Conservation (phyloP, 2,888 invertebrate genomes). For the Ommatoiulus sabulosus region DNA sequence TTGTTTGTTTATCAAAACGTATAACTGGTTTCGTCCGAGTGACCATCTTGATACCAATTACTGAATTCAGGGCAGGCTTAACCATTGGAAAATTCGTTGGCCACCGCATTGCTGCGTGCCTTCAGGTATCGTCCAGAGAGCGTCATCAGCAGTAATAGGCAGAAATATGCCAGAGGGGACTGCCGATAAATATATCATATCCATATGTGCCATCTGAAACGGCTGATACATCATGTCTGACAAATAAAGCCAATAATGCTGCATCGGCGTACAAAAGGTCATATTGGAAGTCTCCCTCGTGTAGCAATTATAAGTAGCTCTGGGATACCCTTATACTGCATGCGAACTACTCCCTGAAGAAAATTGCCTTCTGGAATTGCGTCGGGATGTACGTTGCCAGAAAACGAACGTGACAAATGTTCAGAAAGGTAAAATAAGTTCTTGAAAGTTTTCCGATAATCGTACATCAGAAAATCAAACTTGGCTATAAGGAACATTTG, state of each 20-base stretch:
- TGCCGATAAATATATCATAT: background rate
- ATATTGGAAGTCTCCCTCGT: slow-evolving; percentile 28
- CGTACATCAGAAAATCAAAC: too few relatives aligned
- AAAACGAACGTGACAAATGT: background rate
- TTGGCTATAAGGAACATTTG: too few relatives aligned
- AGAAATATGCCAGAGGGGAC: slow-evolving; percentile 38
- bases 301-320: slow-evolving; percentile 5
- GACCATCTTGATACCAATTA: background rate
- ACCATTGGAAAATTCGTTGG: background rate
- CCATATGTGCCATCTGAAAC: background rate
- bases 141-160: slow-evolving; percentile 18
- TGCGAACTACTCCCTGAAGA: slow-evolving; percentile 33
- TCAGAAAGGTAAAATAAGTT: background rate
- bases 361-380: background rate
- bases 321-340: background rate
- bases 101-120: background rate
- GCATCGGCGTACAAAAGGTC: slow-evolving; percentile 25
- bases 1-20: background rate
- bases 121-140: background rate
- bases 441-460: background rate
- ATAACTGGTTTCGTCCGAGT: background rate
- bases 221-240: slow-evolving; percentile 38
- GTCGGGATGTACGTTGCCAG: background rate
- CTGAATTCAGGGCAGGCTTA: background rate
- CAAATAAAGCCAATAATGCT: slow-evolving; percentile 38